Evolutionary conservation across 2,797 vertebrate species (phyloP).

Genomic region (Chelon labrosus): DNA sequence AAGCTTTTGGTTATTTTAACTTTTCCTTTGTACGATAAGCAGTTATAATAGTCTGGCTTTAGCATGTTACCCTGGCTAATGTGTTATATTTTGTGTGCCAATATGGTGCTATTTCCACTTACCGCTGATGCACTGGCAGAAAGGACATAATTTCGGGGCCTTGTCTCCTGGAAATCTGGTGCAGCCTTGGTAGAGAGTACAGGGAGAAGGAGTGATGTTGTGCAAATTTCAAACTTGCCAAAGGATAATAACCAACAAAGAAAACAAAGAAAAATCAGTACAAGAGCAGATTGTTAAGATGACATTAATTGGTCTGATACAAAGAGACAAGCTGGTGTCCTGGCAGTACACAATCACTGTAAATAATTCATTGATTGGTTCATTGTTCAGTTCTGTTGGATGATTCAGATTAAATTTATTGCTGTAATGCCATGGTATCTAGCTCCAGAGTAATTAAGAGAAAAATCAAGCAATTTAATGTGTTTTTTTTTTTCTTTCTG

Average conservation of each 20-base stretch:
- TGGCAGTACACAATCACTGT: background rate
- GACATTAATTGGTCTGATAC: too few species aligned
- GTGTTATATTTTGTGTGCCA: too few species aligned
- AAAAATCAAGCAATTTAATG: too few species aligned
- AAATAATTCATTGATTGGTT: too few species aligned
- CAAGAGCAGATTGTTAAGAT: background rate
- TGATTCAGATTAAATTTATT: background rate
- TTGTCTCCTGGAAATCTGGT: constrained; percentile 98
- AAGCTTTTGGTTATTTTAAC: too few species aligned
- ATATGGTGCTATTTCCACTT: constrained; percentile 74
- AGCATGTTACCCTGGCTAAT: constrained; percentile 13
- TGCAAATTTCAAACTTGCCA: constrained; percentile 34
- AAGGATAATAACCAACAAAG: constrained; percentile 11
- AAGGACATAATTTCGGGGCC: constrained; percentile 97
- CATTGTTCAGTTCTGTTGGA: too few species aligned
- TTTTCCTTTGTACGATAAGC: too few species aligned
- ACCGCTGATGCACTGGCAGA: constrained; percentile 98
- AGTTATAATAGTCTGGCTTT: background rate
- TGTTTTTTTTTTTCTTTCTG: too few species aligned
- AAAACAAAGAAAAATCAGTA: background rate
- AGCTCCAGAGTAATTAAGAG: too few species aligned
- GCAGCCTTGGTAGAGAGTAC: constrained; percentile 85
- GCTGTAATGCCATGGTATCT: too few species aligned
- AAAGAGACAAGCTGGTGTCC: background rate
- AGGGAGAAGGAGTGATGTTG: constrained; percentile 62